Evolutionary conservation across 2,888 invertebrate genomes (phyloP), one percentile per base, ranked within the genome.

Genomic region (Hipparchia sbordonii): DNA sequence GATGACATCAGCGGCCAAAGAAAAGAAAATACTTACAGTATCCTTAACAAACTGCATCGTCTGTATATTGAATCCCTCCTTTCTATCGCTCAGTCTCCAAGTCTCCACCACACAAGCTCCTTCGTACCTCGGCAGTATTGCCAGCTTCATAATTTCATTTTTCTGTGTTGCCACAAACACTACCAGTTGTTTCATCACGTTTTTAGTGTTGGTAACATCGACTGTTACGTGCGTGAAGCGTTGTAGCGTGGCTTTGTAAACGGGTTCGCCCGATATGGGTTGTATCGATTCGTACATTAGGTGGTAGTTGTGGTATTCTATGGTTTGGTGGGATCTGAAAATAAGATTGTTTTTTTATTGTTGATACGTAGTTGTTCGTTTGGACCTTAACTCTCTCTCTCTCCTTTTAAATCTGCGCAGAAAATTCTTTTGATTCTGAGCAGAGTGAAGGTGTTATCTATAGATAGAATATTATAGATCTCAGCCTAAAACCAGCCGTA

Each of bases 271-370:
- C 0, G 95, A 95, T 46, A 95, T 95, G 0, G 98, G 96, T 80
- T 97, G 97, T 0, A 98, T 96, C 0, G 98, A 96, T 70, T 95
- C 95, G 84, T 98, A 97, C 98, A 98, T 98, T 71, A 98, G 90
- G 81, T 98, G 98, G 86, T 97, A 98, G 76, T 96, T 95, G 12
- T 96, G 95, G 74, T 95, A 96, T 81, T 96, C 96, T 70, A 96
- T 88, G 63, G 95, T 86, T 80, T 94, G 93, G 71, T 93, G 94
- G 0, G 86, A 79, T 74, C 93, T 93, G 81, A 60, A 79, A 79
- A 45, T 62, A 56, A 45, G 10, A 62, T 10, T n/a, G n/a, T 54
- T 10, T 8, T 63, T 65, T 63, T 65, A 45, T n/a, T 3, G 10
- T n/a, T 6, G 7, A 10, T 10, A 23, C 23, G 23, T 23, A 23